These are phyloP conservation scores for Medauroidea extradentata DNA, from an alignment of 1,140 invertebrate species.

Conservation along the genomic window DNA sequence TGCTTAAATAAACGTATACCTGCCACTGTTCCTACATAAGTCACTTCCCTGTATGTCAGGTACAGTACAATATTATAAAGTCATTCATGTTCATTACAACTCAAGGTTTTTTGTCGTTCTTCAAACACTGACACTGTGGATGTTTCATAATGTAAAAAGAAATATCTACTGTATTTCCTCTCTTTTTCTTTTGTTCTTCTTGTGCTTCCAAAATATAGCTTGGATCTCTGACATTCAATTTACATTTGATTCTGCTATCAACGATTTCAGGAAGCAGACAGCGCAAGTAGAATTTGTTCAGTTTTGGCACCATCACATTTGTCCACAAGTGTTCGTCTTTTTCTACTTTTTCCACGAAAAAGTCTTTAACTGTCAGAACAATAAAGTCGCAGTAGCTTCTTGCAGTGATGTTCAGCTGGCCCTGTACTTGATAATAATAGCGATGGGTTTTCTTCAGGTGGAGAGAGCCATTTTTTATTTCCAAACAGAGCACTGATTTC, in stretches of 20 bases:
- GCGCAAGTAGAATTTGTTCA: constrained; percentile 8
- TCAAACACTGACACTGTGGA: no score
- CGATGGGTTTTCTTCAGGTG: constrained; percentile 14
- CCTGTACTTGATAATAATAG: constrained; percentile 35
- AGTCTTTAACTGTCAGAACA: constrained; percentile 15
- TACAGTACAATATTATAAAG: no score
- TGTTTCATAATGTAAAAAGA: no score
- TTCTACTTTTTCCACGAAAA: constrained; percentile 4
- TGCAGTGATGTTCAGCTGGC: constrained; percentile 27
- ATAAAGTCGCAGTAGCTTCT: constrained; percentile 32
- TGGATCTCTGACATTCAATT: constrained; percentile 1
- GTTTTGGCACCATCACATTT: constrained; percentile 9
- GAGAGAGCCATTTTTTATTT: not conserved
- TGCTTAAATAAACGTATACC: no score
- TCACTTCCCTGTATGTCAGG: no score
- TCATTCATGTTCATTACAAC: no score
- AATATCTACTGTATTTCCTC: not conserved
- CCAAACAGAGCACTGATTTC: not conserved
- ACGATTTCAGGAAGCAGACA: constrained; percentile 15
- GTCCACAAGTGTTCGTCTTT: not conserved
- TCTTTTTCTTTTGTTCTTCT: not conserved
- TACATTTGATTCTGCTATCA: not conserved
- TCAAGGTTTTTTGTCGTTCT: no score
- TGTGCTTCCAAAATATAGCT: constrained; percentile 1
- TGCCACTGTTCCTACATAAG: no score